phyloP scores from a whole-genome alignment of 2,113 vertebrate genomes.

The Gnathonemus echidnorhynchus region DNA sequence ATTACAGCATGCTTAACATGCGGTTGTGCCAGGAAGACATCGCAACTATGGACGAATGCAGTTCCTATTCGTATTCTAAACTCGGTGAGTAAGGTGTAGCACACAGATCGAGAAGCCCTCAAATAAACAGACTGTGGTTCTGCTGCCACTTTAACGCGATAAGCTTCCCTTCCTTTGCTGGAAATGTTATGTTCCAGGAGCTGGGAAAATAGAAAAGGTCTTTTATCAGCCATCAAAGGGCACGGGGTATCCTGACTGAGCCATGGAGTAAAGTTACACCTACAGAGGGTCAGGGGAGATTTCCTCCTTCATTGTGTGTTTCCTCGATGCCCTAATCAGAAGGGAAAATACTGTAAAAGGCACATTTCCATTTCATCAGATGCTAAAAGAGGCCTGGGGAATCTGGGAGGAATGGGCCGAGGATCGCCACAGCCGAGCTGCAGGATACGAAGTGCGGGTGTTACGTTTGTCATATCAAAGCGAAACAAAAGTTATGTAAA shows the following conservation, averaged over 20 bases:
- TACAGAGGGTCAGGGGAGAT: not conserved
- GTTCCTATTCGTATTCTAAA: not conserved
- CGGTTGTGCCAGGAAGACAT: not conserved
- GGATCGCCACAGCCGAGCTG: not conserved
- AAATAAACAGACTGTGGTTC: not conserved
- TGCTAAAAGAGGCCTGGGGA: not conserved
- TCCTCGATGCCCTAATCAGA: not conserved
- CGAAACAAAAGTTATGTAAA: not conserved
- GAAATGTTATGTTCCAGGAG: not conserved
- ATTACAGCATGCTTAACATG: not conserved
- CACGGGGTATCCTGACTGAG: not conserved
- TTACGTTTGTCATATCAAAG: not conserved
- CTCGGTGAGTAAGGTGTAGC: not conserved
- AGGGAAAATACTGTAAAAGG: not conserved
- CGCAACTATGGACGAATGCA: not conserved
- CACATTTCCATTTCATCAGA: conserved; percentile 2
- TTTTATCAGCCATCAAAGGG: conserved; percentile 4
- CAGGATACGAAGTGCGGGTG: not conserved
- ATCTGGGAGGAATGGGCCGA: not conserved
- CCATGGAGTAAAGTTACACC: not conserved
- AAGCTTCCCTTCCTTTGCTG: not conserved
- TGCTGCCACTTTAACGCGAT: not conserved
- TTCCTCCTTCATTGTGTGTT: not conserved
- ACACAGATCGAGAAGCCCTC: not conserved
- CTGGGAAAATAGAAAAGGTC: not conserved